A percentile compares a stretch with the other conserved stretches of the same genome.
These are phyloP conservation scores for Halcyon smyrnensis DNA, from an alignment of 2,797 vertebrate species.

Conservation along the genomic window DNA sequence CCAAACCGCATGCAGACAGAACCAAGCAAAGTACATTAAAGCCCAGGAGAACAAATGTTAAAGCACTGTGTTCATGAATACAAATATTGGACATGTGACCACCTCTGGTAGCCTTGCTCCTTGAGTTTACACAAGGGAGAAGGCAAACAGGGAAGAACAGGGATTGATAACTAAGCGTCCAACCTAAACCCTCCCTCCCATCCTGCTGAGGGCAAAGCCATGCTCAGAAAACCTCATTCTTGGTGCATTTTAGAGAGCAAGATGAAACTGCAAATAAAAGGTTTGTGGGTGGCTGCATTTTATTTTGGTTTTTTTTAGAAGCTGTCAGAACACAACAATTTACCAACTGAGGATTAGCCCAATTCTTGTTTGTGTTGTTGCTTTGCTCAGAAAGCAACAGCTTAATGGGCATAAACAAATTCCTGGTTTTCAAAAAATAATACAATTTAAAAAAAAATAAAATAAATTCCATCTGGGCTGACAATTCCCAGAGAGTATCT, in stretches of 20 bases:
- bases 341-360: background rate
- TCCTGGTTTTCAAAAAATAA: constrained; percentile 18
- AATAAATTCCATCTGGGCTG: constrained; percentile 41
- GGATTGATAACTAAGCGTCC: background rate
- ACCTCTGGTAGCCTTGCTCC: background rate
- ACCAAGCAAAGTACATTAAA: constrained; percentile 49
- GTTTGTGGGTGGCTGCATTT: background rate
- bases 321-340: background rate
- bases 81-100: background rate
- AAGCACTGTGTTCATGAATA: constrained; percentile 39
- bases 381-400: constrained; percentile 43
- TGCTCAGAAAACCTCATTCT: background rate
- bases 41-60: constrained; percentile 62
- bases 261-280: background rate
- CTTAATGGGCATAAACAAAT: constrained; percentile 44
- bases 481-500: constrained; percentile 30
- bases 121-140: constrained; percentile 14
- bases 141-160: constrained; percentile 9
- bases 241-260: background rate
- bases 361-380: constrained; percentile 26
- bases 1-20: constrained; percentile 28
- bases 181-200: background rate
- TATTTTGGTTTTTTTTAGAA: background rate
- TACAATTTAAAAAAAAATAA: background rate
- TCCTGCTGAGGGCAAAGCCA: background rate